Percentiles rank a stretch among this genome's conserved stretches.
These are phyloP conservation scores for Resseliella maxima DNA, from an alignment of 2,888 invertebrate species.

Conservation along the genomic window DNA sequence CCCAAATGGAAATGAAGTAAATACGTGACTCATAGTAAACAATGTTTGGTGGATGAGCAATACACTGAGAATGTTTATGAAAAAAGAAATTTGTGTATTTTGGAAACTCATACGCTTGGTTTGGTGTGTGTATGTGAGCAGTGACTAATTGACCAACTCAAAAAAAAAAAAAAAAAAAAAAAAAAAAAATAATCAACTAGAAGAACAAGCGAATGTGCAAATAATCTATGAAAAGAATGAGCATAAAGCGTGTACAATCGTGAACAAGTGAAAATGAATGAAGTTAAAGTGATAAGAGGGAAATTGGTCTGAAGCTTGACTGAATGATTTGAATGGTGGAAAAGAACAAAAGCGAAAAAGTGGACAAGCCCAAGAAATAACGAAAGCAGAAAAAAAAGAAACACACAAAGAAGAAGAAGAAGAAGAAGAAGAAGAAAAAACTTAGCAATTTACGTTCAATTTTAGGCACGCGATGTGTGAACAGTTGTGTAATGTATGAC, in stretches of 20 bases:
- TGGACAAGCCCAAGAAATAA: background rate
- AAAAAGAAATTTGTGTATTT: background rate
- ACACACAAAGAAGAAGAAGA: background rate
- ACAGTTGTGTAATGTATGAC: constrained; percentile 24
- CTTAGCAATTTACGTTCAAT: background rate
- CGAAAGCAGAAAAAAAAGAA: background rate
- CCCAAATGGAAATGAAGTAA: background rate
- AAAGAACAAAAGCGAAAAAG: background rate
- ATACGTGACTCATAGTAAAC: background rate
- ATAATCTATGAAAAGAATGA: too few relatives aligned
- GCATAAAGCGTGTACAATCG: too few relatives aligned
- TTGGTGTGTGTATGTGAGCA: background rate
- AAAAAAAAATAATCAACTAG: too few relatives aligned
- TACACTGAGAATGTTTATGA: background rate
- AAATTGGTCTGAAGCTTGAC: background rate
- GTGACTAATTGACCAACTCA: constrained; percentile 5
- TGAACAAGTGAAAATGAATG: background rate
- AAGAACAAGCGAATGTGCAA: background rate
- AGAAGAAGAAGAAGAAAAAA: background rate
- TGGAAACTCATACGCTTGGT: too few relatives aligned
- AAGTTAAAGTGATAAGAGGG: constrained; percentile 8
- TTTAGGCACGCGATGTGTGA: background rate
- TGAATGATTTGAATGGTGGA: background rate
- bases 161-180: too few relatives aligned
- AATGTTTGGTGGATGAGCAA: constrained; percentile 2